Conservation (phyloP, 2,113 vertebrate genomes). For the Nothoprocta perdicaria region DNA sequence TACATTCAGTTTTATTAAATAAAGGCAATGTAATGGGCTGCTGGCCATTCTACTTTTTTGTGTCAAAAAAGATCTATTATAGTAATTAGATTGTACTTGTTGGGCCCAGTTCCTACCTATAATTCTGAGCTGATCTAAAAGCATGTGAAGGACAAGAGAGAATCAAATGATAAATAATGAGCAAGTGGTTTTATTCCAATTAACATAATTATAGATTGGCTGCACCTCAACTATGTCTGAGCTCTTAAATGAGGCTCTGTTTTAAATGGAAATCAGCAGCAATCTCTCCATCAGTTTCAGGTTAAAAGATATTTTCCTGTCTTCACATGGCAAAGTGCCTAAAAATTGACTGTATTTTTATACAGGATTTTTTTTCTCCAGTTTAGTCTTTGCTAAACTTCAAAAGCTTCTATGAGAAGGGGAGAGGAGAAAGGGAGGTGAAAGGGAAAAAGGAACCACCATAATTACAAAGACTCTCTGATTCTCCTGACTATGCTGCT, state of each 20-base stretch:
- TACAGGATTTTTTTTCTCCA: background rate
- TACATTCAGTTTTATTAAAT: slow-evolving; percentile 46
- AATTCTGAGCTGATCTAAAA: background rate
- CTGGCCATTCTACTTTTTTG: background rate
- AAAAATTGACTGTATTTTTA: background rate
- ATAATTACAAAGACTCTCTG: fast-evolving
- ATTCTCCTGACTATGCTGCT: background rate
- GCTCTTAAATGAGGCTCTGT: background rate
- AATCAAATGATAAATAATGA: slow-evolving; percentile 7
- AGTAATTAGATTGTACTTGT: slow-evolving; percentile 52
- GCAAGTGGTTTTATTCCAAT: slow-evolving; percentile 23
- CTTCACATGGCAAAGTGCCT: background rate
- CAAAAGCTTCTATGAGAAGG: background rate
- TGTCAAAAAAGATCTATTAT: slow-evolving; percentile 25
- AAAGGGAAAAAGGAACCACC: background rate
- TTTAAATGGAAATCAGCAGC: background rate
- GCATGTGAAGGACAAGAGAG: background rate
- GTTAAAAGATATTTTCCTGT: background rate
- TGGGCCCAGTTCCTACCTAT: background rate
- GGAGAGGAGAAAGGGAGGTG: no score
- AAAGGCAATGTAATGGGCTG: background rate
- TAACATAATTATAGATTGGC: background rate
- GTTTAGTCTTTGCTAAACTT: background rate
- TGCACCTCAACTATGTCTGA: background rate
- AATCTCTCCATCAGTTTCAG: background rate